Percentiles rank a stretch among this genome's conserved stretches.
These are phyloP conservation scores for Alectura lathami DNA, from an alignment of 2,113 vertebrate species.

Conservation along the genomic window DNA sequence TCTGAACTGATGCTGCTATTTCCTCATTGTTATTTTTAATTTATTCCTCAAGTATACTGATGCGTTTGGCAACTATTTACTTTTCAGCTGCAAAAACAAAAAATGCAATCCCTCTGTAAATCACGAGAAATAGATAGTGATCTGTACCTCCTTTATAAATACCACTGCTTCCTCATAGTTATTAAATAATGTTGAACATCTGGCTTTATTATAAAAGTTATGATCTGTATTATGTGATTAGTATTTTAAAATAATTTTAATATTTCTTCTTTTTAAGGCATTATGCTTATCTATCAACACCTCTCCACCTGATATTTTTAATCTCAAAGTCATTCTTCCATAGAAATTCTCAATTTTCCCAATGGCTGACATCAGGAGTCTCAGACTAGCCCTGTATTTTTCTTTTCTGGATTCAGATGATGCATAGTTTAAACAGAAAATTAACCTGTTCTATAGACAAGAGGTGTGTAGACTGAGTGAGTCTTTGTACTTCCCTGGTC, in stretches of 20 bases:
- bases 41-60: not conserved
- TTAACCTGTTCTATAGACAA: not conserved
- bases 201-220: not conserved
- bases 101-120: not conserved
- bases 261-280: not conserved
- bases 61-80: not conserved
- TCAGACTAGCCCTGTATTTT: not conserved
- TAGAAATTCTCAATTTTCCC: not conserved
- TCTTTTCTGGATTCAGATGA: not conserved
- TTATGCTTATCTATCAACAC: not conserved
- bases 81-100: slow-evolving; percentile 24
- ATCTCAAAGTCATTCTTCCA: not conserved
- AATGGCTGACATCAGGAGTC: not conserved
- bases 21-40: not conserved
- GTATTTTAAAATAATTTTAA: not conserved
- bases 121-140: slow-evolving; percentile 11
- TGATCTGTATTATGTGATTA: not conserved
- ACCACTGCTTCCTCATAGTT: not conserved
- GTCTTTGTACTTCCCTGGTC: not conserved
- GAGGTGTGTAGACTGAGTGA: not conserved
- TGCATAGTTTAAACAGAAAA: not conserved
- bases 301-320: not conserved
- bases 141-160: not conserved
- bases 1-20: not conserved
- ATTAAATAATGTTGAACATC: not conserved